Base-by-base conservation (phyloP, 2,888 invertebrate species). In the Parelbella ahira region DNA sequence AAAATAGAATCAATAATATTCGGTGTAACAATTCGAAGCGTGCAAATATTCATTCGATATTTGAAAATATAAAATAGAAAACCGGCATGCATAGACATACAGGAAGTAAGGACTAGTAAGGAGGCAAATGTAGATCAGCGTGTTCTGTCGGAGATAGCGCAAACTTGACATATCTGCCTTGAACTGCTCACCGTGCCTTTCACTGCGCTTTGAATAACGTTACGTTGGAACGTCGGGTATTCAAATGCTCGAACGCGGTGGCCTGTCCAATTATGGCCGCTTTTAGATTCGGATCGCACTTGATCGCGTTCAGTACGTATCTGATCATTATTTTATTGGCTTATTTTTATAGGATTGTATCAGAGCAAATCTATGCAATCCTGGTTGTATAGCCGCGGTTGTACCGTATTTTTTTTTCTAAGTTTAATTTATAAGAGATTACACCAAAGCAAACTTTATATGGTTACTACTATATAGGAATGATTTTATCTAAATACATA, bases 81-180 rank as follows among this genome's bases (percentile, higher is more conserved):
- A n/a, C n/a, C n/a, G n/a, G n/a, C n/a, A n/a, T n/a, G n/a, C n/a
- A n/a, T n/a, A n/a, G n/a, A n/a, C n/a, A n/a, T n/a, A n/a, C n/a
- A 12, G 25, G 23, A 30, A 18, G 25, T 15, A 4, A 15, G 4
- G 15, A 15, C 4, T 15, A 39, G 13, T 15, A 24, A 39, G 34
- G 12, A 20, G 7, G 28, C 7, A 18, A 38, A 32, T 32, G 32
- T 32, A 39, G 20, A 25, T 32, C 30, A 38, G 24, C 38, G 24
- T 41, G 28, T 42, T 20, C 28, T 27, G 42, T 43, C 45, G 39
- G 34, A 37, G 45, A 48, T 48, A 48, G 39, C 45, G 43, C 61
- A 65, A 65, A 66, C 68, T 67, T 67, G 68, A 68, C 68, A 62
- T 67, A 66, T 65, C 65, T 61, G 56, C 68, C 68, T 68, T 67